phyloP scores from a whole-genome alignment of 2,888 invertebrate genomes.

The Laspeyria flexula region DNA sequence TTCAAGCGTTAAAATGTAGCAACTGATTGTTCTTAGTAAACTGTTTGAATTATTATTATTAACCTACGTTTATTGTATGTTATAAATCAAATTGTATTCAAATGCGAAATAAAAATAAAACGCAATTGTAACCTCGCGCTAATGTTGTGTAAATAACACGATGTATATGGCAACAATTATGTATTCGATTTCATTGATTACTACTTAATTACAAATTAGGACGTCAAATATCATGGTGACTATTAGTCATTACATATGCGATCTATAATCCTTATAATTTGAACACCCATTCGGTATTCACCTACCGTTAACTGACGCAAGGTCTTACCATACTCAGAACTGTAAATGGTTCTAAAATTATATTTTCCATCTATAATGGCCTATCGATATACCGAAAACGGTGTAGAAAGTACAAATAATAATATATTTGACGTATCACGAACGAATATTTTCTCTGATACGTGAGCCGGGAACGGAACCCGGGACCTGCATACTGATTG shows the following conservation, averaged over 20 bases:
- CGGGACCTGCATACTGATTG: conserved; percentile 72
- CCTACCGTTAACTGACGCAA: conserved; percentile 39
- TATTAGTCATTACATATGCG: conserved; percentile 45
- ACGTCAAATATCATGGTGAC: conserved; percentile 26
- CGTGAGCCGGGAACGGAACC: conserved; percentile 73
- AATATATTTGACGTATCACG: conserved; percentile 68
- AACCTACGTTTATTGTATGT: too few species aligned
- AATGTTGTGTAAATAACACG: conserved; percentile 31
- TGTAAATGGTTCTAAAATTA: conserved; percentile 41
- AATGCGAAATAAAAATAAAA: conserved; percentile 17
- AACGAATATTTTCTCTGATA: conserved; percentile 72
- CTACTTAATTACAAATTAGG: conserved; percentile 48
- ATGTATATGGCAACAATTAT: conserved; percentile 40
- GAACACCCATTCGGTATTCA: conserved; percentile 45
- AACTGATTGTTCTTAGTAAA: too few species aligned
- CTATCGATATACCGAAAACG: conserved; percentile 63
- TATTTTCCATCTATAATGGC: conserved; percentile 59
- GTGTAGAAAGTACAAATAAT: conserved; percentile 75
- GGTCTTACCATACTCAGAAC: conserved; percentile 25
- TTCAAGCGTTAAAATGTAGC: too few species aligned
- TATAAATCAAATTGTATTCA: background rate
- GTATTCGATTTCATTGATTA: conserved; percentile 40
- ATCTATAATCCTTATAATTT: conserved; percentile 44
- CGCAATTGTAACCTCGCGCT: background rate
- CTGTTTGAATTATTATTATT: too few species aligned